These are phyloP conservation scores for Megathymus violae DNA, from an alignment of 1,140 invertebrate species.

Conservation along the genomic window DNA sequence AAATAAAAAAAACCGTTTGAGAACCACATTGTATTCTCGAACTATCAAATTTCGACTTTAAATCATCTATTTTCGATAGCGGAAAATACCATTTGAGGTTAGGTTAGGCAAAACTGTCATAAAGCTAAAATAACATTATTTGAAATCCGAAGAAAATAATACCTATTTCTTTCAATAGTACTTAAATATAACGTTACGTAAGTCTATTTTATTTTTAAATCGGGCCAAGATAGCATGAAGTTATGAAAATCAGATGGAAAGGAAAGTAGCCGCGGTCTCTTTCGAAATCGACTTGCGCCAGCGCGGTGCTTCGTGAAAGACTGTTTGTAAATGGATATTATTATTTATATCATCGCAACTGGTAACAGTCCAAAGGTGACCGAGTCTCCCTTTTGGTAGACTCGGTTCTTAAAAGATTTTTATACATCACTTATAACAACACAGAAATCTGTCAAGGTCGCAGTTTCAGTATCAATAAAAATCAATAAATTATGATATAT, in stretches of 20 bases:
- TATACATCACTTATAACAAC: too few relatives aligned
- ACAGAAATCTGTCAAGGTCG: too few relatives aligned
- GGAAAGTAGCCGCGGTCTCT: slow-evolving; percentile 23
- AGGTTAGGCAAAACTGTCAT: neutral
- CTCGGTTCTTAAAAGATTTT: too few relatives aligned
- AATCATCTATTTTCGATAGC: too few relatives aligned
- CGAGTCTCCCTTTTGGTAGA: too few relatives aligned
- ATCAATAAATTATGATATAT: too few relatives aligned
- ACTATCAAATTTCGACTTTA: too few relatives aligned
- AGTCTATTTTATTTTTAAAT: slow-evolving; percentile 24
- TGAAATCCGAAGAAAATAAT: neutral
- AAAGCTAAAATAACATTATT: slow-evolving; percentile 8
- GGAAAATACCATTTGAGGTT: too few relatives aligned
- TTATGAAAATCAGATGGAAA: slow-evolving; percentile 33
- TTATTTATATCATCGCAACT: neutral
- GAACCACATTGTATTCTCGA: too few relatives aligned
- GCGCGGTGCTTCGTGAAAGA: slow-evolving; percentile 6
- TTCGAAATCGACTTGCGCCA: slow-evolving; percentile 29
- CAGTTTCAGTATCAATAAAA: too few relatives aligned
- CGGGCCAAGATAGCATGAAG: slow-evolving; percentile 25
- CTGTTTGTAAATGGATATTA: slow-evolving; percentile 20
- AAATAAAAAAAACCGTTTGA: too few relatives aligned
- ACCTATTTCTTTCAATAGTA: neutral
- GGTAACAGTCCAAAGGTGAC: too few relatives aligned
- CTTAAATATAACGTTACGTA: slow-evolving; percentile 5